These are phyloP conservation scores for Sitta europaea DNA, from an alignment of 2,113 vertebrate species.

Conservation along the genomic window DNA sequence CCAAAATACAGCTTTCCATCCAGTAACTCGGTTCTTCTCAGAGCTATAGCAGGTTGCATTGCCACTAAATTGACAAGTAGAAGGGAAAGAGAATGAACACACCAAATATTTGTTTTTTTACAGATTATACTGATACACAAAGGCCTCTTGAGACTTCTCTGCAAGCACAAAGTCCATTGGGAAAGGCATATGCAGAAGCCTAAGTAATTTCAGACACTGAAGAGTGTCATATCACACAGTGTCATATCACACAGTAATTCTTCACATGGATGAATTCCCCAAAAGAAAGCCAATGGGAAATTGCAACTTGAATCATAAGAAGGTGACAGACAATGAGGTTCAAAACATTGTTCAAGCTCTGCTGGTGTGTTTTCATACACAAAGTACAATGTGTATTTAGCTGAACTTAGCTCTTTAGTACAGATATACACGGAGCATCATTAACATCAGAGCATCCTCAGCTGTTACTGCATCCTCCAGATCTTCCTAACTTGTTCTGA, in stretches of 20 bases:
- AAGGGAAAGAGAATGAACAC: background rate
- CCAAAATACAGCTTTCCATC: conserved; percentile 38
- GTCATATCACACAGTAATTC: conserved; percentile 43
- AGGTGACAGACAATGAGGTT: conserved; percentile 19
- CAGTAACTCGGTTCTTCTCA: background rate
- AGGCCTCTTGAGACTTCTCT: conserved; percentile 26
- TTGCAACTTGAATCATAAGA: background rate
- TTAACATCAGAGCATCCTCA: background rate
- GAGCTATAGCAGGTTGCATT: conserved; percentile 13
- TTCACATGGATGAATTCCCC: conserved; percentile 14
- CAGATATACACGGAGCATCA: background rate
- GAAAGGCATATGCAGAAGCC: conserved; percentile 23
- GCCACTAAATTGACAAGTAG: conserved; percentile 5
- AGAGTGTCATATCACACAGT: conserved; percentile 28
- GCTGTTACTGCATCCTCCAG: background rate
- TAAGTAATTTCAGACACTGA: conserved; percentile 8
- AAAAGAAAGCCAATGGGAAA: conserved; percentile 20
- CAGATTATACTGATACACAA: conserved; percentile 4
- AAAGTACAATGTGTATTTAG: conserved; percentile 14
- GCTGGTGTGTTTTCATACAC: conserved; percentile 47
- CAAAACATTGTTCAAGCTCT: conserved; percentile 27
- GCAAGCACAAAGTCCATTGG: background rate
- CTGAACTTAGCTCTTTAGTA: background rate
- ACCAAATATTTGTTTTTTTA: conserved; percentile 8
- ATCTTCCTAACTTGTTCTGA: background rate